Conservation (phyloP, 2,113 vertebrate species). For the Neotragus pygmaeus region DNA sequence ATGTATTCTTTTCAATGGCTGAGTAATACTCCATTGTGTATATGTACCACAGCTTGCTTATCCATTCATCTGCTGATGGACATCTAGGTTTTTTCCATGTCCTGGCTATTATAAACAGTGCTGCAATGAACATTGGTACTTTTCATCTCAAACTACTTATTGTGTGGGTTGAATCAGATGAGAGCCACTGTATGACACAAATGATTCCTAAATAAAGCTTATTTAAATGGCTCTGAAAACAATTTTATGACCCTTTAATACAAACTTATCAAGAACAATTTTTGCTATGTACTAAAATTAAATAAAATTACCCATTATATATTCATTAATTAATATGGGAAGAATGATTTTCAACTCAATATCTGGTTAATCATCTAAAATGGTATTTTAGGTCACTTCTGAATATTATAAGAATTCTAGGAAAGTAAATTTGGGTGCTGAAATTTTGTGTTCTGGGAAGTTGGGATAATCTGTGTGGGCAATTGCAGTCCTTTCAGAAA, state of each 20-base stretch:
- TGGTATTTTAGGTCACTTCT: not conserved
- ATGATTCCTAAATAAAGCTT: not conserved
- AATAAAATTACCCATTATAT: not conserved
- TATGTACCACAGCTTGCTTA: too few species aligned
- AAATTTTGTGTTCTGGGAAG: not conserved
- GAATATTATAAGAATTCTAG: not conserved
- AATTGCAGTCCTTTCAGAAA: not conserved
- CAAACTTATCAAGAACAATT: not conserved
- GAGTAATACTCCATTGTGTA: too few species aligned
- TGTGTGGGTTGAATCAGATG: not conserved
- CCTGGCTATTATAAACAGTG: too few species aligned
- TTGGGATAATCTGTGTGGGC: not conserved
- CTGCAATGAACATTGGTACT: too few species aligned
- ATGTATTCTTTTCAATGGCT: too few species aligned
- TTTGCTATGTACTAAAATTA: conserved; percentile 17
- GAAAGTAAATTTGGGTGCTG: not conserved
- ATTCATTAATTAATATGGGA: not conserved
- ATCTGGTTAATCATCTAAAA: conserved; percentile 2
- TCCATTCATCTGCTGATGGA: too few species aligned
- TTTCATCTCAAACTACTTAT: not conserved
- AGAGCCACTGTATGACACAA: not conserved
- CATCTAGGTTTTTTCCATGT: too few species aligned
- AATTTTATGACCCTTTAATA: not conserved
- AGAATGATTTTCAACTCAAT: not conserved
- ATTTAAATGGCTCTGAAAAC: not conserved